phyloP scores from a whole-genome alignment of 2,113 vertebrate species.

The Ceyx cyanopectus region DNA sequence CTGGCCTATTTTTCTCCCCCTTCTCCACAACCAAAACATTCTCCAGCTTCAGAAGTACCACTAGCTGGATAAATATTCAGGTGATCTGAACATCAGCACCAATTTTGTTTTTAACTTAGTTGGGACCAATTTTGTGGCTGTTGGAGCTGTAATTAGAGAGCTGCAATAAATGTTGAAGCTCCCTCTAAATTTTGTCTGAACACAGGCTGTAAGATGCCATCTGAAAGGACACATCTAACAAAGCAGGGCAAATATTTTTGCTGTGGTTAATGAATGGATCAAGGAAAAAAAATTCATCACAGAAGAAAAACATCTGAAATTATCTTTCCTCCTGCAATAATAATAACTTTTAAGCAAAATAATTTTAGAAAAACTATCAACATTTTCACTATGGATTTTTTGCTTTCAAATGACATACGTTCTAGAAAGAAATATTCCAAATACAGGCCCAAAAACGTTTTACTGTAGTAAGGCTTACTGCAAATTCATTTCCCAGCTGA shows the following conservation, averaged over 20 bases:
- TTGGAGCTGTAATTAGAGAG: conserved; percentile 25
- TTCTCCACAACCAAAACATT: background rate
- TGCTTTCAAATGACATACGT: background rate
- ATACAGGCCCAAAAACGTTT: background rate
- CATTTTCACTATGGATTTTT: background rate
- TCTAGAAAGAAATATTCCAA: background rate
- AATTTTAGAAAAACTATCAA: background rate
- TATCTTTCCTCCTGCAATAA: background rate
- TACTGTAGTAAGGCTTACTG: background rate
- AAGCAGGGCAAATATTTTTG: conserved; percentile 22
- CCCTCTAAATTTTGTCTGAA: background rate
- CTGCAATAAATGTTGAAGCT: background rate
- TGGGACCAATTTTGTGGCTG: conserved; percentile 19
- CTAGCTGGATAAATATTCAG: conserved; percentile 7
- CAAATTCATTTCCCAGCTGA: background rate
- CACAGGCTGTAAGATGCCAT: background rate
- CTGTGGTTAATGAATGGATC: background rate
- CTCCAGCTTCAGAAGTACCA: background rate
- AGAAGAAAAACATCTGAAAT: background rate
- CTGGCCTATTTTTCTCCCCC: background rate
- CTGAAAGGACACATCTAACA: conserved; percentile 34
- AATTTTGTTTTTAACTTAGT: conserved; percentile 27
- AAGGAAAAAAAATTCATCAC: background rate
- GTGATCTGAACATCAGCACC: conserved; percentile 5
- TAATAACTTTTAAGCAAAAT: background rate